These are phyloP conservation scores for Prosopocoilus inquinatus DNA, from an alignment of 2,888 invertebrate species.

Conservation along the genomic window DNA sequence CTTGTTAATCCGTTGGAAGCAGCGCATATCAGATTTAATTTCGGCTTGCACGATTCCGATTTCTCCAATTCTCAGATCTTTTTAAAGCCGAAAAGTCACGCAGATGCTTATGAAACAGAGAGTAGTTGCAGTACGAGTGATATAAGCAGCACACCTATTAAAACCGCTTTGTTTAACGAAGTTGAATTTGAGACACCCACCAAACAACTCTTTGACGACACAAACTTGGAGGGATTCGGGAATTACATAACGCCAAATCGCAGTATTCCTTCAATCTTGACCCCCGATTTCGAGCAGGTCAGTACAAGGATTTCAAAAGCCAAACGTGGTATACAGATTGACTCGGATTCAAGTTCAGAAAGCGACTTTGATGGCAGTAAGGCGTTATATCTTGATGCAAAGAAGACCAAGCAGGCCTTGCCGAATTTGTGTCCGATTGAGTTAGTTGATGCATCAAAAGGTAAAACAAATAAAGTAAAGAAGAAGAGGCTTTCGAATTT, in stretches of 20 bases:
- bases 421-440: slow-evolving; percentile 32
- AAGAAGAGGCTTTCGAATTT: neutral
- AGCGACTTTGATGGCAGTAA: slow-evolving; percentile 34
- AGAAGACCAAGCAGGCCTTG: slow-evolving; percentile 20
- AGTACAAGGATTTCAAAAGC: slow-evolving; percentile 4
- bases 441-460: neutral
- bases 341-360: slow-evolving; percentile 40
- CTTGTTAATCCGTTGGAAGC: slow-evolving; percentile 31
- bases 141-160: slow-evolving; percentile 32
- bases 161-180: slow-evolving; percentile 41
- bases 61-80: slow-evolving; percentile 28
- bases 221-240: slow-evolving; percentile 41
- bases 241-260: slow-evolving; percentile 38
- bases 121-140: slow-evolving; percentile 41
- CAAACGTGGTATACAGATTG: slow-evolving; percentile 6
- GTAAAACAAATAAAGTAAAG: neutral
- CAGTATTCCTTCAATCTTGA: neutral
- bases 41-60: slow-evolving; percentile 40
- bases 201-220: slow-evolving; percentile 33
- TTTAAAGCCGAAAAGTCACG: slow-evolving; percentile 15
- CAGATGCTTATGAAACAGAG: slow-evolving; percentile 41
- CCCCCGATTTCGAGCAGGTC: slow-evolving; percentile 7
- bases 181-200: slow-evolving; percentile 35
- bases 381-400: slow-evolving; percentile 6
- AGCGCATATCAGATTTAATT: slow-evolving; percentile 35